These are phyloP conservation scores for Nycteola revayana DNA, from an alignment of 2,888 invertebrate genomes.

Conservation along the genomic window DNA sequence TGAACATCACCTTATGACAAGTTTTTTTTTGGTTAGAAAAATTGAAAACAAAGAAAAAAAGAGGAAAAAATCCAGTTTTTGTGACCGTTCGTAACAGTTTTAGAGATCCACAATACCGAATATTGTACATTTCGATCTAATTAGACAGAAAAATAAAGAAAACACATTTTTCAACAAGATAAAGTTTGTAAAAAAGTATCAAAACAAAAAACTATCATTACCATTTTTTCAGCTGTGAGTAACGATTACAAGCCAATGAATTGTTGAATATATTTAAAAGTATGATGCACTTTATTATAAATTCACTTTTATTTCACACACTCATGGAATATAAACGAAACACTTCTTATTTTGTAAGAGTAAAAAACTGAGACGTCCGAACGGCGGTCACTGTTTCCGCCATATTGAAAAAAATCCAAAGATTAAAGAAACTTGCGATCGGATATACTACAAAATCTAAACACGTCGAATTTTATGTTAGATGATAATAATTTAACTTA, in stretches of 20 bases:
- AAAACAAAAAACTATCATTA: slow-evolving; percentile 83
- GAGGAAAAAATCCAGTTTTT: slow-evolving; percentile 51
- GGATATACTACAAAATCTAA: slow-evolving; percentile 42
- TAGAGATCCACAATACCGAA: slow-evolving; percentile 11
- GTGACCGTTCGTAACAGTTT: slow-evolving; percentile 18
- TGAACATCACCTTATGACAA: slow-evolving; percentile 65
- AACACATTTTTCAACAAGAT: slow-evolving; percentile 60
- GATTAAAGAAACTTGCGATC: slow-evolving; percentile 55
- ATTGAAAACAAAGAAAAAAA: slow-evolving; percentile 79
- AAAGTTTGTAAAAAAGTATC: slow-evolving; percentile 80
- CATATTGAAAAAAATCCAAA: slow-evolving; percentile 76
- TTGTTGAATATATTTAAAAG: slow-evolving; percentile 21
- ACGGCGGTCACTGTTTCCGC: slow-evolving; percentile 79
- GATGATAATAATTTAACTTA: too few species aligned
- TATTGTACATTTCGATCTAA: slow-evolving; percentile 25
- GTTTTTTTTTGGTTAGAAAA: slow-evolving; percentile 80
- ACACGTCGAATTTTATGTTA: too few species aligned
- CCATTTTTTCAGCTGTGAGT: slow-evolving; percentile 70
- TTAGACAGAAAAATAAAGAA: slow-evolving; percentile 42
- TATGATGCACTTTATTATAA: slow-evolving; percentile 34
- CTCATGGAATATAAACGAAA: slow-evolving; percentile 43
- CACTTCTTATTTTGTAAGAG: slow-evolving; percentile 50
- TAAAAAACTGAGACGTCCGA: slow-evolving; percentile 66
- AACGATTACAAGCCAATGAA: slow-evolving; percentile 31
- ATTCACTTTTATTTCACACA: slow-evolving; percentile 52